These are phyloP conservation scores for Agapostemon virescens DNA, from an alignment of 2,888 invertebrate genomes.

Conservation along the genomic window DNA sequence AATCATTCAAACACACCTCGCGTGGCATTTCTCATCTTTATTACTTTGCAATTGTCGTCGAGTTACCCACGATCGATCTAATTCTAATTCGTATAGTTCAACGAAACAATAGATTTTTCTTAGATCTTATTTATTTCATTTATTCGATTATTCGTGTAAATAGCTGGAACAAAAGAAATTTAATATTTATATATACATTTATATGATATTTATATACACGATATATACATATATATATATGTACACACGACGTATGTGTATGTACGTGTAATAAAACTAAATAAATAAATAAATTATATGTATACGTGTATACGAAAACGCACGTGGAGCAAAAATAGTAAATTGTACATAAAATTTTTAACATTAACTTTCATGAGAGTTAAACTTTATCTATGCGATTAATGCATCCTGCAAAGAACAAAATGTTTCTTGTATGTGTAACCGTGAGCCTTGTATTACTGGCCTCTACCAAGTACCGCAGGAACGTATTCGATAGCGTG, in stretches of 20 bases:
- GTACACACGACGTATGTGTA: no score
- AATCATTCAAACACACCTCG: constrained; percentile 24
- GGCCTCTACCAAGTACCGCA: constrained; percentile 78
- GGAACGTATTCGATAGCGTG: constrained; percentile 75
- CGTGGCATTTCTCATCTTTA: constrained; percentile 21
- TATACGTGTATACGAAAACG: not conserved
- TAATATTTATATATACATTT: not conserved
- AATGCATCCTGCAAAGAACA: constrained; percentile 70
- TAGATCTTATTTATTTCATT: constrained; percentile 45
- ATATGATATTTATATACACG: not conserved
- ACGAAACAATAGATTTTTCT: constrained; percentile 30
- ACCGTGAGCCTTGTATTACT: constrained; percentile 77
- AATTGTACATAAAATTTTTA: constrained; percentile 58
- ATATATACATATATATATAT: not conserved
- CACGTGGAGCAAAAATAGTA: not conserved
- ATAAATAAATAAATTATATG: not conserved
- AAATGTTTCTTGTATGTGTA: constrained; percentile 77
- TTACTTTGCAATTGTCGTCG: constrained; percentile 19
- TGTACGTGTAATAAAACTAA: no score
- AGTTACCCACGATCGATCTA: constrained; percentile 31
- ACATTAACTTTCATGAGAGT: constrained; percentile 17
- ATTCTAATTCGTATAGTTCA: constrained; percentile 12
- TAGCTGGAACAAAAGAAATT: constrained; percentile 8
- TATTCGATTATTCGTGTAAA: constrained; percentile 31
- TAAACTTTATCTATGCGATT: constrained; percentile 53